Evolutionary conservation across 2,113 vertebrate species (phyloP).

Genomic region (Rhipidura dahli): DNA sequence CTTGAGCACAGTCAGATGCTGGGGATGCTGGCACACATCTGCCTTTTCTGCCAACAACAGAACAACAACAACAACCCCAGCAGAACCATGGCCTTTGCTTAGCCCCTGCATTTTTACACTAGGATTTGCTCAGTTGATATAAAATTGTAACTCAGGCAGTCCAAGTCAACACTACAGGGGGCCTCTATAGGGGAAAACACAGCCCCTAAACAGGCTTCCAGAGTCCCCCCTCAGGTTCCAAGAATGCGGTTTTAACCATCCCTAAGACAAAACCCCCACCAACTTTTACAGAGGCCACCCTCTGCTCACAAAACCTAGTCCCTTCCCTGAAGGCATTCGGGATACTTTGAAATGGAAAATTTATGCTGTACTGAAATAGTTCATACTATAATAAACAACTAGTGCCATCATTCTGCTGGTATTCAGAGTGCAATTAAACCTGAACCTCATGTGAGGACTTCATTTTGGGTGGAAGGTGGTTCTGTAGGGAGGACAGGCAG

Average conservation of each 20-base stretch:
- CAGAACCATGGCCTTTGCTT: not conserved
- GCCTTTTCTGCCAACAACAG: not conserved
- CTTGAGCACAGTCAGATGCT: not conserved
- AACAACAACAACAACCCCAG: not conserved
- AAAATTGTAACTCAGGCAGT: not conserved
- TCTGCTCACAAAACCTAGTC: not conserved
- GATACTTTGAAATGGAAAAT: slow-evolving; percentile 45
- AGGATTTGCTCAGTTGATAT: not conserved
- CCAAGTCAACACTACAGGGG: not conserved
- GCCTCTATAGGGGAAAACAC: not conserved
- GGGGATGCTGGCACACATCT: not conserved
- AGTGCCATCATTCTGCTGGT: slow-evolving; percentile 27
- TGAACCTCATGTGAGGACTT: not conserved
- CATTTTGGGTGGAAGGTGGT: not conserved
- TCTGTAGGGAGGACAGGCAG: not conserved
- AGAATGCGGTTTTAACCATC: not conserved
- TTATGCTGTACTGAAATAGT: slow-evolving; percentile 31
- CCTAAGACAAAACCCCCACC: not conserved
- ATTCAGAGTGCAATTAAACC: not conserved
- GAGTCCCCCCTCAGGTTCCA: not conserved
- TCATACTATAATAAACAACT: slow-evolving; percentile 12
- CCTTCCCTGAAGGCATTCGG: not conserved
- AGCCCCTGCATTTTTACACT: not conserved
- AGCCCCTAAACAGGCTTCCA: not conserved
- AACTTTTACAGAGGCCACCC: not conserved